Conservation (phyloP, 2,888 invertebrate genomes). For the Rhingia rostrata region DNA sequence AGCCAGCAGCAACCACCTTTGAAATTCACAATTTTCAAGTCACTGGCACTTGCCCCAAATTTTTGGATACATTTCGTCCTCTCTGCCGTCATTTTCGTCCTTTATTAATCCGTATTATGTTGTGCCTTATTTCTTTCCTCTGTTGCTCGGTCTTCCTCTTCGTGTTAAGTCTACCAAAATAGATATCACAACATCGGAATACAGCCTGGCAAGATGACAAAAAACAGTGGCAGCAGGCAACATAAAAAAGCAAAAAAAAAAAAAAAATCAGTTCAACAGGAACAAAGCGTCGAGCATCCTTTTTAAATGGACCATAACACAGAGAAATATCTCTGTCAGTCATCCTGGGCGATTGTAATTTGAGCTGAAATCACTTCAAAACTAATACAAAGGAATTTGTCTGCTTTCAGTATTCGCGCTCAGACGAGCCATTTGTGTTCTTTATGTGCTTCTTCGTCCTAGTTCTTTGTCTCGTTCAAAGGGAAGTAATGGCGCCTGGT, state of each 20-base stretch:
- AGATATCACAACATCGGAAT: constrained; percentile 72
- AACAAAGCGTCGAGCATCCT: constrained; percentile 58
- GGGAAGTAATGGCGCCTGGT: constrained; percentile 50
- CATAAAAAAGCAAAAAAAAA: constrained; percentile 19
- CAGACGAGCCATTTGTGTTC: constrained; percentile 38
- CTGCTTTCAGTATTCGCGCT: constrained; percentile 46
- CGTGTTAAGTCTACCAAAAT: constrained; percentile 68
- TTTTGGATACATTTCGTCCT: constrained; percentile 49
- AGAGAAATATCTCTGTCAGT: constrained; percentile 49
- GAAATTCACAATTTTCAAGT: constrained; percentile 58
- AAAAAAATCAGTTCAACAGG: constrained; percentile 24
- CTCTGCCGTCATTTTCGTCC: constrained; percentile 42
- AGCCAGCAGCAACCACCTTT: constrained; percentile 44
- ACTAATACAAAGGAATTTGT: constrained; percentile 70
- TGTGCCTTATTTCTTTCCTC: constrained; percentile 36
- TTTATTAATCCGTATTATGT: constrained; percentile 67
- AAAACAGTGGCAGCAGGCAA: constrained; percentile 46
- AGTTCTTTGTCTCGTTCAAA: constrained; percentile 22
- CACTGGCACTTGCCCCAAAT: constrained; percentile 73
- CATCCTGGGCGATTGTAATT: constrained; percentile 65
- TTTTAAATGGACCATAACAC: constrained; percentile 54
- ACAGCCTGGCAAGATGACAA: constrained; percentile 73
- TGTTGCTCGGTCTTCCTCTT: constrained; percentile 9
- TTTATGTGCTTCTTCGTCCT: constrained; percentile 23
- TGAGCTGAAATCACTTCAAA: constrained; percentile 72